Evolutionary conservation across 2,797 vertebrate genomes (phyloP), one percentile per base, ranked within the genome.

Genomic region (Sebastes diploproa): DNA sequence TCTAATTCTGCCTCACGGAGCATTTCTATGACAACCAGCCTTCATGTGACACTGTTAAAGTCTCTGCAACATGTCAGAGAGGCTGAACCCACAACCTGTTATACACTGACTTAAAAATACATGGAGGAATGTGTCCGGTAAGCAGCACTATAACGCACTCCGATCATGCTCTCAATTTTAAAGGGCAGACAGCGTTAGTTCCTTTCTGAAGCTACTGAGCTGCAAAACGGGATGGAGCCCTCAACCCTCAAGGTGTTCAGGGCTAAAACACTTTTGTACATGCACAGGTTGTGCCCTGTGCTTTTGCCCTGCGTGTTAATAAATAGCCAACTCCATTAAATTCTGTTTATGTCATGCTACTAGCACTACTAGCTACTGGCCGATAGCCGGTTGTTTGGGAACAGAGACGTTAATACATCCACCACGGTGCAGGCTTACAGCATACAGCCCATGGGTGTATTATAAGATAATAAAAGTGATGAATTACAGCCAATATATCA

Each of bases 21-120:
- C 64, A 82, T 87, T 86, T 84, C 86, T 80, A 87, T 88, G 86
- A 86, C 83, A 87, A 88, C 85, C 42, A 13, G 52, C 8, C 23
- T 38, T 75, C 54, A 71, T 5, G 63, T 16, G 25, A 78, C 30
- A 42, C 56, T 23, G 62, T 38, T 65, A 32, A 68, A 62, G 61
- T 55, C 52, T 71, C 6, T 2, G 54, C 11, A 27, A 7, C 2
- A 10, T 5, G 66, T 67, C 71, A 69, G 50, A 52, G 18, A 52
- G 18, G 50, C 50, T 52, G 50, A 52, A 52, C 20, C 50, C 4
- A 46, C 42, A 46, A 46, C 42, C 50, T 52, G 50, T n/a, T n/a
- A 10, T 1, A n/a, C 50, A 52, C 50, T 52, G 23, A 72, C 29
- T 18, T 2, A 16, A 30, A 54, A 20, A 25, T 1, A 22, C 29